Percentiles rank a stretch among this genome's conserved stretches.
Conservation (phyloP, 2,113 vertebrate species). For the Tragulus kanchil region DNA sequence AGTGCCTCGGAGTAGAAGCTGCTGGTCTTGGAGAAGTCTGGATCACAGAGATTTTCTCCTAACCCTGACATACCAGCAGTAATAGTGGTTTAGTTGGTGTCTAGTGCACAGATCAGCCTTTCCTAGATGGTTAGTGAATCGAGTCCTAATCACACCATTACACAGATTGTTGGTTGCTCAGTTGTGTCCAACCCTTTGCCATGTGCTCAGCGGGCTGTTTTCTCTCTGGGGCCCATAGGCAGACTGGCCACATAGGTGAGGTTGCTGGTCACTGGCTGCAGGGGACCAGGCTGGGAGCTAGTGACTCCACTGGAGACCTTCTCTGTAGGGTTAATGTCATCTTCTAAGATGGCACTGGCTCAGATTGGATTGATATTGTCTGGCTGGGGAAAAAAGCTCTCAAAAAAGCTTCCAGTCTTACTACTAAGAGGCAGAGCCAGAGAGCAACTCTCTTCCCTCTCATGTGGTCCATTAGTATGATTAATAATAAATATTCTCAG, state of each 20-base stretch:
- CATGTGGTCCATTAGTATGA: slow-evolving; percentile 4
- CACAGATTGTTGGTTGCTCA: not conserved
- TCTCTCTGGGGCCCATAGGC: not conserved
- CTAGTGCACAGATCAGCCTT: slow-evolving; percentile 57
- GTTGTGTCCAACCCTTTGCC: too few relatives aligned
- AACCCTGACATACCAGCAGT: slow-evolving; percentile 66
- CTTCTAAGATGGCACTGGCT: slow-evolving; percentile 25
- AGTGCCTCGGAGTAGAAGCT: slow-evolving; percentile 71
- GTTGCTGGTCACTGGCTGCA: not conserved
- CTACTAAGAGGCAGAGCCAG: slow-evolving; percentile 35
- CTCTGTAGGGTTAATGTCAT: slow-evolving; percentile 1
- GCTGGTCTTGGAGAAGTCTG: slow-evolving; percentile 72
- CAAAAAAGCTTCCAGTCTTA: slow-evolving; percentile 4
- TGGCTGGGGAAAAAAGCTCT: not conserved
- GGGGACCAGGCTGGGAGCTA: not conserved
- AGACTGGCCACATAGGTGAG: not conserved
- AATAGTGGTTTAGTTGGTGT: slow-evolving; percentile 49
- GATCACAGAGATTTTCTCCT: slow-evolving; percentile 71
- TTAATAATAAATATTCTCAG: slow-evolving; percentile 69
- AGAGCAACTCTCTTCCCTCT: slow-evolving; percentile 27
- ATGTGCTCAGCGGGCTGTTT: not conserved
- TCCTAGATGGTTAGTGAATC: not conserved
- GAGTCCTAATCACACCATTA: not conserved
- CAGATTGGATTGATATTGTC: not conserved
- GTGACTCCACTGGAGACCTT: not conserved